These are phyloP conservation scores for Lithophane ornitopus DNA, from an alignment of 2,888 invertebrate genomes.

Conservation along the genomic window DNA sequence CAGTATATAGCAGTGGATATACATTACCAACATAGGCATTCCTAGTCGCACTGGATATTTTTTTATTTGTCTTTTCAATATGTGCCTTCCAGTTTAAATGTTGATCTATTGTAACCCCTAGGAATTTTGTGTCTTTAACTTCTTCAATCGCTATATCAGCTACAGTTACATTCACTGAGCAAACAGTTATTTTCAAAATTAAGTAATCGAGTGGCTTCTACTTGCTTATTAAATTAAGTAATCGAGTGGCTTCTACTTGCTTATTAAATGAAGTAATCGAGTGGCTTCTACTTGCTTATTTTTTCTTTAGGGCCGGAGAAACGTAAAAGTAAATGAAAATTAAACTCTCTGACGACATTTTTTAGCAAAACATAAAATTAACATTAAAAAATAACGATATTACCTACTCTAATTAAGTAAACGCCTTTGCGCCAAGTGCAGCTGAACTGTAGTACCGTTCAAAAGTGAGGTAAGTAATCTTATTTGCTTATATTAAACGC, in stretches of 20 bases:
- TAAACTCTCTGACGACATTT: constrained; percentile 20
- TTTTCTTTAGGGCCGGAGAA: background rate
- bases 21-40: no score
- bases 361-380: constrained; percentile 28
- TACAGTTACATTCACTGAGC: no score
- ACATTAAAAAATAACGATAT: constrained; percentile 36
- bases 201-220: background rate
- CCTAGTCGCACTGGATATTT: no score
- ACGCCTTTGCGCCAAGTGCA: constrained; percentile 22
- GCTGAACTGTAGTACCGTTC: constrained; percentile 27
- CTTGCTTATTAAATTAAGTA: no score
- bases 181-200: background rate
- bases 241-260: background rate
- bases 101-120: no score
- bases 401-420: constrained; percentile 52
- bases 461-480: constrained; percentile 39
- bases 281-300: background rate
- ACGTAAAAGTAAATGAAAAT: constrained; percentile 37
- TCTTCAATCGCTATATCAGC: no score
- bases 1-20: no score
- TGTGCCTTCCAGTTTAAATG: no score
- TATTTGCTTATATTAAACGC: constrained; percentile 43
- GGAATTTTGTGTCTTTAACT: no score
- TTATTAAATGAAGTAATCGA: no score
- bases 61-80: no score